Percentiles rank a stretch among this genome's conserved stretches.
phyloP scores from a whole-genome alignment of 2,113 vertebrate genomes.

The Crotalus helleri region DNA sequence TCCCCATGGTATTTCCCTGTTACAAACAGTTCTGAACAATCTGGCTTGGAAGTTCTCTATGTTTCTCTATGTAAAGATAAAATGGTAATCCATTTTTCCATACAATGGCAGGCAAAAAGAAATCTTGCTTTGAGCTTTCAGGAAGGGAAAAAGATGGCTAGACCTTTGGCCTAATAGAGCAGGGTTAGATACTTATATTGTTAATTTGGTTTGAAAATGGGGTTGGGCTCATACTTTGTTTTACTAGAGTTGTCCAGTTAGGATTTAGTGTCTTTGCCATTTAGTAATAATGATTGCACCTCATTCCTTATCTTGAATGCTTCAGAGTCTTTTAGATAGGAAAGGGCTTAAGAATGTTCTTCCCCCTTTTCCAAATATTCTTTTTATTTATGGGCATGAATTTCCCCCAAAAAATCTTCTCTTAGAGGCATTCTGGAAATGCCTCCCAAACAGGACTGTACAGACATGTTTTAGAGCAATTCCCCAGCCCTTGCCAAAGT shows the following conservation, averaged over 20 bases:
- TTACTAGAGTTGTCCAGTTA: neutral
- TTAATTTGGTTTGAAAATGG: neutral
- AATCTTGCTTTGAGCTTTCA: neutral
- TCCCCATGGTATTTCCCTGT: neutral
- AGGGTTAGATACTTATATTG: neutral
- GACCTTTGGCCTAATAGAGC: too few species aligned
- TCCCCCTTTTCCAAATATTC: too few species aligned
- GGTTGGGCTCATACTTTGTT: neutral
- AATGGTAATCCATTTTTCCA: neutral
- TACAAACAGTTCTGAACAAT: neutral
- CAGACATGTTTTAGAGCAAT: neutral
- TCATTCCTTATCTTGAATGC: too few species aligned
- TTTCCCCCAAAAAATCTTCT: too few species aligned
- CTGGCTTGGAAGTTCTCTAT: neutral
- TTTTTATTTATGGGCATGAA: too few species aligned
- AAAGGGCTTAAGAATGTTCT: too few species aligned
- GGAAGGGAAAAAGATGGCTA: neutral
- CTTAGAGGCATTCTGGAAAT: neutral
- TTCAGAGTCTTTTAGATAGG: too few species aligned
- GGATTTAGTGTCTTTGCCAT: neutral
- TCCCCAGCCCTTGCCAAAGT: neutral
- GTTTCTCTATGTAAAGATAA: neutral
- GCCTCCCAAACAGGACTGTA: neutral
- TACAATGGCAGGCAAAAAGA: neutral
- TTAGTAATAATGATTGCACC: too few species aligned